These are phyloP conservation scores for Albula goreensis DNA, from an alignment of 2,113 vertebrate genomes.

Conservation along the genomic window DNA sequence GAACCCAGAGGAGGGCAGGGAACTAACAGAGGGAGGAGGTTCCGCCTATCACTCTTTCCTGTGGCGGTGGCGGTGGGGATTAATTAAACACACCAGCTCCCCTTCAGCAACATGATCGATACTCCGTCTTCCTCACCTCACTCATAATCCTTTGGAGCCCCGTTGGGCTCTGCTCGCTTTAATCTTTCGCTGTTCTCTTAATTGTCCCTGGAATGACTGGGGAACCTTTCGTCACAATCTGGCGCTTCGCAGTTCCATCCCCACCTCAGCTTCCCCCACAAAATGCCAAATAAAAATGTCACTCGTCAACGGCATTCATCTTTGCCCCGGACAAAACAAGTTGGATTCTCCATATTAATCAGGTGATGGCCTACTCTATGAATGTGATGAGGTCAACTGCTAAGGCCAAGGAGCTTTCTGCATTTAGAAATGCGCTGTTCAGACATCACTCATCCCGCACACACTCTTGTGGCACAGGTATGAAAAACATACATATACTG, in stretches of 20 bases:
- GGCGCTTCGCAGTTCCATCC: neutral
- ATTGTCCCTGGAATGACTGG: neutral
- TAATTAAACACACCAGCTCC: conserved; percentile 47
- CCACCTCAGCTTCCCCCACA: neutral
- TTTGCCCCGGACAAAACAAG: neutral
- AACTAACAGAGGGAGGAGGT: neutral
- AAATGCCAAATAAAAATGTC: neutral
- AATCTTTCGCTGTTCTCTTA: conserved; percentile 1
- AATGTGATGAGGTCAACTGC: neutral
- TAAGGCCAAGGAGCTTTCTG: too few species aligned
- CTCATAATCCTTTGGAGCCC: conserved; percentile 21
- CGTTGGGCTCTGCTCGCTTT: neutral
- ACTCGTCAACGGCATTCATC: neutral
- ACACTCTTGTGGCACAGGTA: too few species aligned
- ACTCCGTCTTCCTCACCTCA: conserved; percentile 25
- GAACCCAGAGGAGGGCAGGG: neutral
- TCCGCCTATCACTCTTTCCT: neutral
- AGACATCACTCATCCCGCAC: too few species aligned
- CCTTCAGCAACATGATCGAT: conserved; percentile 42
- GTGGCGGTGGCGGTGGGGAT: conserved; percentile 28
- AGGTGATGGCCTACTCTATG: neutral
- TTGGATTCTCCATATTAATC: neutral
- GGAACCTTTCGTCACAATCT: neutral
- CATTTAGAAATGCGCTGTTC: too few species aligned
- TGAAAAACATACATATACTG: too few species aligned